These are phyloP conservation scores for Limosa lapponica DNA, from an alignment of 2,797 vertebrate genomes.

Conservation along the genomic window DNA sequence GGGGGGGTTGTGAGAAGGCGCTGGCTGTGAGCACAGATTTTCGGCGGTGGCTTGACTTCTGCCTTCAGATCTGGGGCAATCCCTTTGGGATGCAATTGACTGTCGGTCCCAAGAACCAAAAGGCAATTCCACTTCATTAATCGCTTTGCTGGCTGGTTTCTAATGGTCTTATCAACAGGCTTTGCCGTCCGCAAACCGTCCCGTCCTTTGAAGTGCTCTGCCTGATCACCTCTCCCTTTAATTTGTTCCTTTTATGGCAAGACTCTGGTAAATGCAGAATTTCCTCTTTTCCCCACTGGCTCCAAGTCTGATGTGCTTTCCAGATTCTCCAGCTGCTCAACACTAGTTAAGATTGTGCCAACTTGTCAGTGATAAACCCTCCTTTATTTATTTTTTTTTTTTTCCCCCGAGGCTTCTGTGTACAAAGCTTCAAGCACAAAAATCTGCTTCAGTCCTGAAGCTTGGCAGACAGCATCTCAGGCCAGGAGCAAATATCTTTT, in stretches of 20 bases:
- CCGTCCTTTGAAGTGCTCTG: not conserved
- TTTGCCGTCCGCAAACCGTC: not conserved
- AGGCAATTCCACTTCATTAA: not conserved
- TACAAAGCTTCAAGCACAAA: not conserved
- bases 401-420: not conserved
- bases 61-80: not conserved
- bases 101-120: not conserved
- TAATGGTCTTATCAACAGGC: not conserved
- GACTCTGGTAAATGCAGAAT: not conserved
- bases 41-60: not conserved
- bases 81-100: not conserved
- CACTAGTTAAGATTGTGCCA: constrained; percentile 2
- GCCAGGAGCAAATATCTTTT: not conserved
- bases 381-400: not conserved
- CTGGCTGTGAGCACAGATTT: not conserved
- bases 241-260: not conserved
- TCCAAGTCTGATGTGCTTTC: not conserved
- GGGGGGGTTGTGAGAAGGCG: not conserved
- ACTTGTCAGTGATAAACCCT: not conserved
- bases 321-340: constrained; percentile 5
- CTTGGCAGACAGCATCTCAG: not conserved
- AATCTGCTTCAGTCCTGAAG: not conserved
- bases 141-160: not conserved
- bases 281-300: not conserved
- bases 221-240: not conserved